Percentiles rank a stretch among this genome's conserved stretches.
Evolutionary conservation across 2,888 invertebrate species (phyloP).

Genomic region (Perizoma affinitatum): DNA sequence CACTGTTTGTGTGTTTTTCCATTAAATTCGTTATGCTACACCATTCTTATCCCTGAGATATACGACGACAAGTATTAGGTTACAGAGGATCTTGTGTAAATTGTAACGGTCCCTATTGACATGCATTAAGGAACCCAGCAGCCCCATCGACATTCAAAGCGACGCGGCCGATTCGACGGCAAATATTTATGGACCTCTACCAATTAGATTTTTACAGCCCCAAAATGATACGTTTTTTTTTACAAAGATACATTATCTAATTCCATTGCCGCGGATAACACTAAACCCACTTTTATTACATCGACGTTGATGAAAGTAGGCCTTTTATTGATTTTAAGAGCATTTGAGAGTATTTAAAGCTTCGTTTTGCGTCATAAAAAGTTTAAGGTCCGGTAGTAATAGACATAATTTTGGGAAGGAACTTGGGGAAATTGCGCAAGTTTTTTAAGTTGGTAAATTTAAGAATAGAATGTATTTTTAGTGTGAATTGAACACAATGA

Average conservation of each 20-base stretch:
- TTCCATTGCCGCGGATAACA: slow-evolving; percentile 75
- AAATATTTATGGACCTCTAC: slow-evolving; percentile 73
- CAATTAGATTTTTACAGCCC: slow-evolving; percentile 76
- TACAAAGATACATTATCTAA: slow-evolving; percentile 76
- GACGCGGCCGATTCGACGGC: slow-evolving; percentile 58
- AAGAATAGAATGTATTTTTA: slow-evolving; percentile 8
- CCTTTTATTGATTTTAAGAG: slow-evolving; percentile 80
- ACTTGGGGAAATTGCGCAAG: slow-evolving; percentile 43
- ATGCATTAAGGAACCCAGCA: slow-evolving; percentile 67
- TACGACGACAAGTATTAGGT: slow-evolving; percentile 61
- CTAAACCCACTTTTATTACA: slow-evolving; percentile 79
- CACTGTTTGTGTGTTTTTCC: slow-evolving; percentile 19
- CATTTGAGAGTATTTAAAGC: slow-evolving; percentile 76
- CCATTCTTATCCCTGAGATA: slow-evolving; percentile 52
- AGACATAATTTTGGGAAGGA: slow-evolving; percentile 56
- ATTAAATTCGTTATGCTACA: slow-evolving; percentile 37
- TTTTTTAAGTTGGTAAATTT: slow-evolving; percentile 19
- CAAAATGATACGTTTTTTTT: slow-evolving; percentile 65
- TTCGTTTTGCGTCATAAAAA: slow-evolving; percentile 69
- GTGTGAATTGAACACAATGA: slow-evolving; percentile 12
- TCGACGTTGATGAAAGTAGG: slow-evolving; percentile 74
- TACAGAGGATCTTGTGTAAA: slow-evolving; percentile 56
- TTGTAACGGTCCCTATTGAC: slow-evolving; percentile 70
- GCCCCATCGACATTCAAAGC: slow-evolving; percentile 67
- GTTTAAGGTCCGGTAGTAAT: slow-evolving; percentile 68